These are phyloP conservation scores for Sebastiscus albofasciatus DNA, from an alignment of 2,797 vertebrate species.

Conservation along the genomic window DNA sequence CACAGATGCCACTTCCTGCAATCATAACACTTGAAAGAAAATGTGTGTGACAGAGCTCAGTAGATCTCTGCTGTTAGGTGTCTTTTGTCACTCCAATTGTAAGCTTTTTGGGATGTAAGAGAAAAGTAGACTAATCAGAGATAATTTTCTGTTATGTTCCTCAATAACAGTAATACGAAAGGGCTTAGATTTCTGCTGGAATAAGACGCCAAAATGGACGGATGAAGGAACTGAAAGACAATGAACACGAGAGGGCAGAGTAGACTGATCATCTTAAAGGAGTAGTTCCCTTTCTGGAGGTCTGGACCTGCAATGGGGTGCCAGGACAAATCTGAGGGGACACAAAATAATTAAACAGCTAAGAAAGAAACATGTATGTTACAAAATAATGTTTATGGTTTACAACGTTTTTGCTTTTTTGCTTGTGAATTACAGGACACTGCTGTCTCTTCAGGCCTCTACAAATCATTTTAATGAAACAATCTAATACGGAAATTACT, in stretches of 20 bases:
- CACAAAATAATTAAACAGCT: not conserved
- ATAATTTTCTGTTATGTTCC: not conserved
- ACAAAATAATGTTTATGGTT: not conserved
- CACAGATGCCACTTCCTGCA: conserved; percentile 63
- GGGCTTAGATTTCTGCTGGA: not conserved
- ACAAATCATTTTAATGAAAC: not conserved
- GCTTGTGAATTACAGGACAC: not conserved
- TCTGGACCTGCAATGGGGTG: not conserved
- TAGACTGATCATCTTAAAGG: not conserved
- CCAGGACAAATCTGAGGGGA: not conserved
- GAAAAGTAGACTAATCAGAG: not conserved
- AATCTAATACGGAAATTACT: not conserved
- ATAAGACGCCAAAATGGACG: not conserved
- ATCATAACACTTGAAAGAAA: conserved; percentile 48
- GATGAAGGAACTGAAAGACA: not conserved
- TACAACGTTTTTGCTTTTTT: not conserved
- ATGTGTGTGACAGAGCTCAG: conserved; percentile 6
- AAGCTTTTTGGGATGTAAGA: not conserved
- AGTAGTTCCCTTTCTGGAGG: not conserved
- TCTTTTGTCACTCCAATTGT: not conserved
- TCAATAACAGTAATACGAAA: not conserved
- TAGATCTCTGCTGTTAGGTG: not conserved
- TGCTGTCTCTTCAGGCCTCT: not conserved
- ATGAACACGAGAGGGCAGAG: not conserved
- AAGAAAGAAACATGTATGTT: not conserved